Conservation (phyloP, 2,797 vertebrate species). For the Typhlichthys subterraneus region DNA sequence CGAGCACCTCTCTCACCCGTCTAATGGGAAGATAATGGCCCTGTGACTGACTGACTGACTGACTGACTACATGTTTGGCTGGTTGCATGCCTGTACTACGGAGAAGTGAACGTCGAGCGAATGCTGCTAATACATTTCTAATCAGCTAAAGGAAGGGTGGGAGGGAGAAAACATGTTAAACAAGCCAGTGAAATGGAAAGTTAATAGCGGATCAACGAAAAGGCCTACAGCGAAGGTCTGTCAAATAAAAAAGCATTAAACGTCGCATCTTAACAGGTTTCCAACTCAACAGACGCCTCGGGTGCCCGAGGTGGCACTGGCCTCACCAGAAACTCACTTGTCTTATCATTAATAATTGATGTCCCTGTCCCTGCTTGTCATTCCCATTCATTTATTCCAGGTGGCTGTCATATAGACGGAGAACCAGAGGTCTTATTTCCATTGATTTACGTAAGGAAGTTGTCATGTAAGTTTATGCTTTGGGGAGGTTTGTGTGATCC, state of each 20-base stretch:
- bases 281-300: background rate
- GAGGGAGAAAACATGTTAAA: background rate
- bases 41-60: slow-evolving; percentile 13
- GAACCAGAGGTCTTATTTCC: too few species aligned
- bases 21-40: slow-evolving; percentile 56
- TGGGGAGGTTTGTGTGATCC: too few species aligned
- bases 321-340: too few species aligned
- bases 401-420: too few species aligned
- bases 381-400: too few species aligned
- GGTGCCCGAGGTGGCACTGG: too few species aligned
- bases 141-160: too few species aligned
- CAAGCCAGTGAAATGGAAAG: background rate
- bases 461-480: too few species aligned
- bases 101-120: background rate
- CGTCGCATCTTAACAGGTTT: background rate
- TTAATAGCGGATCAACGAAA: background rate
- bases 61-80: slow-evolving; percentile 21
- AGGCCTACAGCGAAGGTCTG: background rate
- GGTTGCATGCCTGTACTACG: slow-evolving; percentile 6
- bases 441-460: too few species aligned
- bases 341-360: too few species aligned
- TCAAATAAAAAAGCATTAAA: background rate
- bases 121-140: too few species aligned
- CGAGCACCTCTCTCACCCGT: slow-evolving; percentile 45
- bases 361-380: too few species aligned